Evolutionary conservation across 2,888 invertebrate genomes (phyloP).

Genomic region (Parapristionchus giblindavisi): DNA sequence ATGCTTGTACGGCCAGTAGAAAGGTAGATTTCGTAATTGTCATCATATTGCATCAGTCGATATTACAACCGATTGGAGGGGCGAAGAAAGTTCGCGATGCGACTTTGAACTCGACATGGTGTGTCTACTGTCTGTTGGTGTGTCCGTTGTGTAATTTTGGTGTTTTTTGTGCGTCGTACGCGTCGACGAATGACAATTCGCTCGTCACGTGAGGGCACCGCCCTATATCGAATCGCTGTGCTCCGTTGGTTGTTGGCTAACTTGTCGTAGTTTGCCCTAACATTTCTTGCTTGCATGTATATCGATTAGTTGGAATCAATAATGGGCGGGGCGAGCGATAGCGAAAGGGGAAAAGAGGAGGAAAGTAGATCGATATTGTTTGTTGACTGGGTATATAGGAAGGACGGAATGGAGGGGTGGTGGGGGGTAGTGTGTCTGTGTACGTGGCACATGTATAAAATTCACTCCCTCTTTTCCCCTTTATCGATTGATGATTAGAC

Average conservation of each 20-base stretch:
- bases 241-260: too few species aligned
- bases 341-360: neutral
- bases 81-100: neutral
- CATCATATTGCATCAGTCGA: conserved; percentile 28
- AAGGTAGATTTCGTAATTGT: conserved; percentile 30
- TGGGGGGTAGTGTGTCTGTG: conserved; percentile 20
- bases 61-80: conserved; percentile 21
- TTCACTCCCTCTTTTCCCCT: neutral
- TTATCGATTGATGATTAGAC: conserved; percentile 3
- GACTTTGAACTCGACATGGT: neutral
- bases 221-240: too few species aligned
- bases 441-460: neutral
- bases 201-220: conserved; percentile 23
- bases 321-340: neutral
- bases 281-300: too few species aligned
- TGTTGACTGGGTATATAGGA: conserved; percentile 7
- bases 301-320: conserved; percentile 15
- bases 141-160: neutral
- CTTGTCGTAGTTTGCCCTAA: too few species aligned
- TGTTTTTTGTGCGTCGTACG: neutral
- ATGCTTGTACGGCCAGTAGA: neutral
- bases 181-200: neutral
- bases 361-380: conserved; percentile 24
- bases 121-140: neutral
- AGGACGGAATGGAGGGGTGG: conserved; percentile 6